Conservation (phyloP, 2,888 invertebrate genomes). For the Tanytarsus gracilentus region DNA sequence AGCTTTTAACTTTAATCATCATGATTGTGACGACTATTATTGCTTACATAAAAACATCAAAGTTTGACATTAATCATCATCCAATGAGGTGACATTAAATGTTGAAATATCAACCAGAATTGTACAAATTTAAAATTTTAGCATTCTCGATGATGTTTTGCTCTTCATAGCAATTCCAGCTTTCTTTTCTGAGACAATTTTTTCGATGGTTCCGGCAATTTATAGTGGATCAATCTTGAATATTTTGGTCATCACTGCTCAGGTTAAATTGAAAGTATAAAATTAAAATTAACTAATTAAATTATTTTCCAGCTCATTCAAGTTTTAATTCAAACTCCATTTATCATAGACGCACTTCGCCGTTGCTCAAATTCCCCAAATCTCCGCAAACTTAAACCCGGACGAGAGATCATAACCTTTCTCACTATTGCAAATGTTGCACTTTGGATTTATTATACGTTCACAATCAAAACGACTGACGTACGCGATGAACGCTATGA, state of each 20-base stretch:
- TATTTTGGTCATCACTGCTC: conserved; percentile 47
- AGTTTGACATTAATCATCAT: conserved; percentile 56
- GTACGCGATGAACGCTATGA: conserved; percentile 46
- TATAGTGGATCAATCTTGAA: conserved; percentile 46
- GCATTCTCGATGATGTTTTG: conserved; percentile 58
- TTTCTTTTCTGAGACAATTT: conserved; percentile 61
- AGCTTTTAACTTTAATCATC: conserved; percentile 47
- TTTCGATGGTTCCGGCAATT: conserved; percentile 58
- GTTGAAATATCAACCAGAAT: not conserved
- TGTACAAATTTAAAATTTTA: conserved; percentile 33
- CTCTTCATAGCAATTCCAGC: conserved; percentile 63
- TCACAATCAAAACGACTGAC: conserved; percentile 50
- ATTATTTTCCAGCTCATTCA: conserved; percentile 60
- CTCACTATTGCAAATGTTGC: conserved; percentile 65
- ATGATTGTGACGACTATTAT: conserved; percentile 52
- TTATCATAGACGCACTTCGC: conserved; percentile 63
- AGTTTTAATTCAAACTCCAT: conserved; percentile 64
- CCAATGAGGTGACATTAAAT: conserved; percentile 45
- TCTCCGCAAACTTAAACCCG: conserved; percentile 58
- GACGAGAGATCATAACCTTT: conserved; percentile 66
- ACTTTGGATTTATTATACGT: conserved; percentile 67
- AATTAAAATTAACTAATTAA: too few species aligned
- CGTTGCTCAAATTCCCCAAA: conserved; percentile 59
- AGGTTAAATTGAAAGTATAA: too few species aligned
- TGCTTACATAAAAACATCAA: conserved; percentile 55